Conservation (phyloP, 35 echinoderm and acorn worm genomes). For the Heliocidaris tuberculata region DNA sequence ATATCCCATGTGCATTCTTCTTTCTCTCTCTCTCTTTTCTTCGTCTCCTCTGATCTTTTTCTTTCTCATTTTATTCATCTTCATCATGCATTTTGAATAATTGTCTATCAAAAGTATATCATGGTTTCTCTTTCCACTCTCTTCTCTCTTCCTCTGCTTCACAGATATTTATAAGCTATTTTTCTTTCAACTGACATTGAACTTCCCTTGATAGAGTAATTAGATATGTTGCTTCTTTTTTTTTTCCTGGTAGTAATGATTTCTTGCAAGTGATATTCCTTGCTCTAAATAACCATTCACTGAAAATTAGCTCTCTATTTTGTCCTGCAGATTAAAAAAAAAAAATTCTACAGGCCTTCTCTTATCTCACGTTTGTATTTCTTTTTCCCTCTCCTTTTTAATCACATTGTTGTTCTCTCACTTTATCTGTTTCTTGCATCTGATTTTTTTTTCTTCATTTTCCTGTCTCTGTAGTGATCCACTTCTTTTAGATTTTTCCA, state of each 20-base stretch:
- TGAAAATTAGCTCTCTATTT: too few relatives aligned
- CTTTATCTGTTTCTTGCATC: too few relatives aligned
- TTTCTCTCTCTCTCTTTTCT: background rate
- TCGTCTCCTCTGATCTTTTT: background rate
- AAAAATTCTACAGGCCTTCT: background rate
- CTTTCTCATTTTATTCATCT: background rate
- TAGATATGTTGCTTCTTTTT: background rate
- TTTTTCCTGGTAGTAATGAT: background rate
- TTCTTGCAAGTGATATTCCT: background rate
- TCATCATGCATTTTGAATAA: background rate
- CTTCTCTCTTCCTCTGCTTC: background rate
- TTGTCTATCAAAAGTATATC: background rate
- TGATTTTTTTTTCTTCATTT: background rate
- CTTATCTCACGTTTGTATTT: background rate
- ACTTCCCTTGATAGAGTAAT: background rate
- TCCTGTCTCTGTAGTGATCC: background rate
- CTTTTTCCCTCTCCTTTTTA: too few relatives aligned
- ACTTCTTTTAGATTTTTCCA: too few relatives aligned
- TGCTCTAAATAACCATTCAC: too few relatives aligned
- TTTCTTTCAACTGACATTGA: background rate
- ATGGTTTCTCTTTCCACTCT: background rate
- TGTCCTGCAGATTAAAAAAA: too few relatives aligned
- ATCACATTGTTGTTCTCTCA: too few relatives aligned
- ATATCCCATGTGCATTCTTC: slow-evolving; percentile 7
- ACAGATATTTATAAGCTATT: too few relatives aligned